Evolutionary conservation across 1,140 invertebrate species (phyloP).

Genomic region (Bicyclus anynana): DNA sequence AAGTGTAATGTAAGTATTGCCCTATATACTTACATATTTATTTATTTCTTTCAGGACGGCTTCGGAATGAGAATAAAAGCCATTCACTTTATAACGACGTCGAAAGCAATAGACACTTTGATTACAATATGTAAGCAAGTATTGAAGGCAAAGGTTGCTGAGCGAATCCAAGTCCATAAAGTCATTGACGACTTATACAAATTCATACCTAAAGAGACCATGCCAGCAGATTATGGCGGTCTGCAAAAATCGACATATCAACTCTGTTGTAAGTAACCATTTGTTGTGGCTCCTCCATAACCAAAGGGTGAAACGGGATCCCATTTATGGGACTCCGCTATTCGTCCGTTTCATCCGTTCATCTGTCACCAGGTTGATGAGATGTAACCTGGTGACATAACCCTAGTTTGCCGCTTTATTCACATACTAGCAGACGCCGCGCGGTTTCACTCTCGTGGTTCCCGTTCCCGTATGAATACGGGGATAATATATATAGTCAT

Average conservation of each 20-base stretch:
- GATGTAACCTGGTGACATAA: too few species aligned
- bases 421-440: too few species aligned
- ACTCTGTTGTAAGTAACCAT: conserved; percentile 26
- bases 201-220: conserved; percentile 29
- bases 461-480: too few species aligned
- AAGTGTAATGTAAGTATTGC: too few species aligned
- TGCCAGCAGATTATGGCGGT: conserved; percentile 41
- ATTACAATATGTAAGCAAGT: conserved; percentile 30
- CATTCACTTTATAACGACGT: conserved; percentile 29
- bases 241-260: conserved; percentile 21
- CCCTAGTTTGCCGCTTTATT: too few species aligned
- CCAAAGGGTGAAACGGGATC: neutral
- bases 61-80: conserved; percentile 38
- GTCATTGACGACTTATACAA: conserved; percentile 25
- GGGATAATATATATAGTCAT: too few species aligned
- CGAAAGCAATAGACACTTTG: conserved; percentile 31
- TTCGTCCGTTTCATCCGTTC: too few species aligned
- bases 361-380: too few species aligned
- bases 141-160: conserved; percentile 30
- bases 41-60: conserved; percentile 33
- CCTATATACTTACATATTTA: too few species aligned
- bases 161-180: conserved; percentile 29
- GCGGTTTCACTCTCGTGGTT: too few species aligned
- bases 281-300: too few species aligned
- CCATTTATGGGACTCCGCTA: too few species aligned